Conservation (phyloP, 2,888 invertebrate species). For the Nomada fabriciana region DNA sequence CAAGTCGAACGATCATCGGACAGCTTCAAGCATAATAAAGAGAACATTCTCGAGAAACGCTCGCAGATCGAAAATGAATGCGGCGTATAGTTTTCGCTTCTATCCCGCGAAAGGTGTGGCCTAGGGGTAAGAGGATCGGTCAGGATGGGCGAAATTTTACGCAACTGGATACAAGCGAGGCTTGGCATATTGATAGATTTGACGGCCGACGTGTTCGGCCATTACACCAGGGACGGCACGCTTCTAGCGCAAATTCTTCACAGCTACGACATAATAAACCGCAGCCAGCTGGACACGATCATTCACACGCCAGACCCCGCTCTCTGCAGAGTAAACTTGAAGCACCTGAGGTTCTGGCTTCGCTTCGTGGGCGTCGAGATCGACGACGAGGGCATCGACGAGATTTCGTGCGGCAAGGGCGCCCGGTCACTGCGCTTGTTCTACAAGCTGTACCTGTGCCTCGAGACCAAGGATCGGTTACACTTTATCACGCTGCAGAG, state of each 20-base stretch:
- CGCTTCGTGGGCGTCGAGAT: constrained; percentile 85
- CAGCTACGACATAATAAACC: constrained; percentile 87
- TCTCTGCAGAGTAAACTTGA: constrained; percentile 86
- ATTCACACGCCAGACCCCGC: constrained; percentile 82
- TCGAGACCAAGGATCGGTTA: constrained; percentile 87
- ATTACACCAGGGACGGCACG: constrained; percentile 86
- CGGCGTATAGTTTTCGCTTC: too few species aligned
- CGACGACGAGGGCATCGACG: constrained; percentile 84
- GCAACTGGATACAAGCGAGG: constrained; percentile 87
- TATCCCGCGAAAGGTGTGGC: too few species aligned
- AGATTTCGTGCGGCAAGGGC: constrained; percentile 84
- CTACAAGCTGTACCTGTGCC: constrained; percentile 87
- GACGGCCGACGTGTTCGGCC: constrained; percentile 86
- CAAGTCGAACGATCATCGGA: background rate
- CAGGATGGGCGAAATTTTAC: constrained; percentile 87
- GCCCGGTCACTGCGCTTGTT: constrained; percentile 86
- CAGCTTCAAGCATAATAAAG: background rate
- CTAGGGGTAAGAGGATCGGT: background rate
- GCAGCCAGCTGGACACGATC: constrained; percentile 86
- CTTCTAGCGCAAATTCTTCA: constrained; percentile 86
- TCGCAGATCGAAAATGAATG: too few species aligned
- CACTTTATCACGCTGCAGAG: constrained; percentile 86
- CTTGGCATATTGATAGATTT: constrained; percentile 86
- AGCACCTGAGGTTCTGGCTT: constrained; percentile 86
- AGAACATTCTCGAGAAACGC: background rate